Base-by-base conservation (phyloP, 2,888 invertebrate genomes). In the Hecatera dysodea region DNA sequence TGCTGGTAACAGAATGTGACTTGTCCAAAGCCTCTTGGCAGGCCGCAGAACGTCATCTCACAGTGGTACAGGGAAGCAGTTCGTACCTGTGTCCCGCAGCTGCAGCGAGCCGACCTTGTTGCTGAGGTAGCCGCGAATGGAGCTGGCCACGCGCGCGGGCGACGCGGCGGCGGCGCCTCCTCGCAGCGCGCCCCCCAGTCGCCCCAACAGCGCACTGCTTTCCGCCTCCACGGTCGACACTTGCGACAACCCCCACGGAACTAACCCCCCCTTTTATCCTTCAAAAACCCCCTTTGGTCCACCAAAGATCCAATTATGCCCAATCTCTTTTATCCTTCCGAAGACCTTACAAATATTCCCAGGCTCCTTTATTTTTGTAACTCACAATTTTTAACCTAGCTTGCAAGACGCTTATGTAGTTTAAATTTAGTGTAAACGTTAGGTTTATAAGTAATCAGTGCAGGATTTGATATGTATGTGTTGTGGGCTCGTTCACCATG, bases 11-110 rank as follows among this genome's bases (percentile, higher is more conserved):
- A 39, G 4, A 39, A 39, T 17, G 15, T 39, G 5, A 15, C 39
- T 39, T 39, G 15, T 39, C 39, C 17, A 0, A 0, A 39, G 5
- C 15, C 5, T 39, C 5, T 19, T 44, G 19, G 5, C 8, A n/a
- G 4, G 19, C 42, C 15, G 48, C 8, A 33, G 29, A 33, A 24
- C 17, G 5, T 11, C 2, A 33, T 15, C 52, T 27, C 9, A 11
- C 2, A 19, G 7, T n/a, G 46, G 5, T 27, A 22, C n/a, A 19
- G 6, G 4, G 1, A 27, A 27, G 12, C 19, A 24, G 22, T 22
- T 19, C 97, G 96, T 87, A 98, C 98, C 98, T 97, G 97, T 97
- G 90, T 98, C 97, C 90, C 97, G 96, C 64, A 97, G 96, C 94
- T 97, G 96, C 91, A 97, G 96, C 90, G 97, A 96, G 93, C 97